Evolutionary conservation across 2,888 invertebrate species (phyloP).

Genomic region (Lithophane socia): DNA sequence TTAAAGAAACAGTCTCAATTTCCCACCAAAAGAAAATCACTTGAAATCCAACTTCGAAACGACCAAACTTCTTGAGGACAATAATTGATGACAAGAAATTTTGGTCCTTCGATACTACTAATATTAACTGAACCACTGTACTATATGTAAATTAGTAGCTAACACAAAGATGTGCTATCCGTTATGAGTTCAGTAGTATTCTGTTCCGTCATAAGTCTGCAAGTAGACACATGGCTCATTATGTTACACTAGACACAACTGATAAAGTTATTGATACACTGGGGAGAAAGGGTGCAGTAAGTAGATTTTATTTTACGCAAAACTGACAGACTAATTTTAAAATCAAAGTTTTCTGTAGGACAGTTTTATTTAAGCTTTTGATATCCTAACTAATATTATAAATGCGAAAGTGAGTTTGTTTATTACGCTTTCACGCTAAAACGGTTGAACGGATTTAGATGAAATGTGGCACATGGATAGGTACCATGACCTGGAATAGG

Average conservation of each 20-base stretch:
- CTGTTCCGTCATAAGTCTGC: conserved; percentile 17
- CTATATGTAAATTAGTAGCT: neutral
- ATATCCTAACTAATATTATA: no score
- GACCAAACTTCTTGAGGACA: neutral
- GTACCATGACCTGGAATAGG: no score
- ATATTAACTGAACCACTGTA: neutral
- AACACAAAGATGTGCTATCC: conserved; percentile 37
- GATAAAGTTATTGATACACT: conserved; percentile 43
- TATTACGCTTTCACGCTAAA: no score
- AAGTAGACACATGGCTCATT: conserved; percentile 34
- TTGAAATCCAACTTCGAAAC: neutral
- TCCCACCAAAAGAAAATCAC: neutral
- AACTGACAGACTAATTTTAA: neutral
- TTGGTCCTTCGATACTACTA: neutral
- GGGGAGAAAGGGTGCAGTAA: neutral
- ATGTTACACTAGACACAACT: conserved; percentile 17
- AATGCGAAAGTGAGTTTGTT: no score
- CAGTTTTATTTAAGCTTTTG: neutral
- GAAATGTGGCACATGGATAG: no score
- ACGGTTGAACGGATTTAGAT: no score
- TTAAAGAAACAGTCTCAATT: neutral
- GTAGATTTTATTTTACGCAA: neutral
- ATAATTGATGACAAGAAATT: neutral
- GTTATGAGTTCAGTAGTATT: conserved; percentile 21
- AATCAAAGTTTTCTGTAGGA: no score